Conservation (phyloP, 2,888 invertebrate genomes). For the Macrosiphum euphorbiae region DNA sequence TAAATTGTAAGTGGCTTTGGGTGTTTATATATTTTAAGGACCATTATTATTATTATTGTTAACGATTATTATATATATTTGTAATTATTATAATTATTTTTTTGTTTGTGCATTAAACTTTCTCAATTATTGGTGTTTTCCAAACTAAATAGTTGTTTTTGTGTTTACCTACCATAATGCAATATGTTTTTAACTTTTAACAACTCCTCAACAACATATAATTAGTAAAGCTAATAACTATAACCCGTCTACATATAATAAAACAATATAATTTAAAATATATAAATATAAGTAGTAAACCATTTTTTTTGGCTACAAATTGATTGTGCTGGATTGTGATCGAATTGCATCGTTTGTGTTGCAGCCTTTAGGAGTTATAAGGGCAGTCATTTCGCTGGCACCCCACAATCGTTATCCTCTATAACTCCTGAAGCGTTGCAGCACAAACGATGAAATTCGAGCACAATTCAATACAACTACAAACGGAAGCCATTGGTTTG, state of each 20-base stretch:
- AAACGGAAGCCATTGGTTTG: too few relatives aligned
- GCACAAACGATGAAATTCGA: too few relatives aligned
- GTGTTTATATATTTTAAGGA: slow-evolving; percentile 27
- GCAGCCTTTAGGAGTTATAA: too few relatives aligned
- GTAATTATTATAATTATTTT: slow-evolving; percentile 7
- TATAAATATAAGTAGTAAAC: background rate
- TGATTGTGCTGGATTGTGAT: too few relatives aligned
- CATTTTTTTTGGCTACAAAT: background rate
- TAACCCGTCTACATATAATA: too few relatives aligned
- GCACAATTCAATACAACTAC: too few relatives aligned
- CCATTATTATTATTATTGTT: background rate
- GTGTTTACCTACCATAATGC: background rate
- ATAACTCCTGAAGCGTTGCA: too few relatives aligned
- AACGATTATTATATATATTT: background rate
- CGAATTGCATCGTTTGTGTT: too few relatives aligned
- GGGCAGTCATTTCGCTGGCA: too few relatives aligned
- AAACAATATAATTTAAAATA: too few relatives aligned
- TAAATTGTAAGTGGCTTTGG: slow-evolving; percentile 12
- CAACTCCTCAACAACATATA: background rate
- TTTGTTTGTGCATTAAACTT: slow-evolving; percentile 30
- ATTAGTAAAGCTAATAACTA: background rate
- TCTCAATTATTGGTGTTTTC: slow-evolving; percentile 3
- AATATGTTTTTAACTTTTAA: background rate
- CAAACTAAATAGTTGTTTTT: background rate
- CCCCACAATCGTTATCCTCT: too few relatives aligned